These are phyloP conservation scores for Esox lucius DNA, from an alignment of 2,797 vertebrate genomes.

Conservation along the genomic window DNA sequence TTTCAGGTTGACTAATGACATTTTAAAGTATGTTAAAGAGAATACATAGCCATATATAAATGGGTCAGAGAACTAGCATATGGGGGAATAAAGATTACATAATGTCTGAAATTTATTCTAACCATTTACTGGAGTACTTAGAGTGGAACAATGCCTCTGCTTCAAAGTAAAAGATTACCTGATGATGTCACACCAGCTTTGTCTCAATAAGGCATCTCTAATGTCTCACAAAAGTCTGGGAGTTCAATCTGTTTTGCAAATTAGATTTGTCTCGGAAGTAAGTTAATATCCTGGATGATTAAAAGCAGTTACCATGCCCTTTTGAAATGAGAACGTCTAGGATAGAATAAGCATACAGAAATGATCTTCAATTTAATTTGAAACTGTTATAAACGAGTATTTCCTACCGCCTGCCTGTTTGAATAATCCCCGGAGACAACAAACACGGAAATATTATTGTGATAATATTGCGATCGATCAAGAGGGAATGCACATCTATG, in stretches of 20 bases:
- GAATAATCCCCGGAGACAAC: neutral
- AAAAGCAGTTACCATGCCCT: constrained; percentile 7
- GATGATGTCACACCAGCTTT: constrained; percentile 40
- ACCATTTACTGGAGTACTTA: neutral
- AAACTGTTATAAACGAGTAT: neutral
- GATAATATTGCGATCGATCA: constrained; percentile 10
- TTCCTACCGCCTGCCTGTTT: neutral
- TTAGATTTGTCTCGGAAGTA: constrained; percentile 46
- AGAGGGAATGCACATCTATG: neutral
- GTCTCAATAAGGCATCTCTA: constrained; percentile 21
- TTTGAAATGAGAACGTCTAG: neutral
- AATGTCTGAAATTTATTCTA: neutral
- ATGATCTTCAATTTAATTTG: neutral
- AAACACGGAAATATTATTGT: neutral
- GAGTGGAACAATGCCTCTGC: neutral
- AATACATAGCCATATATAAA: neutral
- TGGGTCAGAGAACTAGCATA: neutral
- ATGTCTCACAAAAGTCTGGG: constrained; percentile 36
- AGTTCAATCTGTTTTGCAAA: constrained; percentile 24
- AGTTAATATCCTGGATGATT: constrained; percentile 44
- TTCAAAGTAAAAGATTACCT: constrained; percentile 6
- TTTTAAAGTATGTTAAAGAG: neutral
- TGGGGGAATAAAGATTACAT: neutral
- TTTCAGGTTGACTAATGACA: neutral
- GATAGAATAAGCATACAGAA: neutral